Percentiles rank a stretch among this genome's conserved stretches.
These are phyloP conservation scores for Panorpa germanica DNA, from an alignment of 2,888 invertebrate species.

Conservation along the genomic window DNA sequence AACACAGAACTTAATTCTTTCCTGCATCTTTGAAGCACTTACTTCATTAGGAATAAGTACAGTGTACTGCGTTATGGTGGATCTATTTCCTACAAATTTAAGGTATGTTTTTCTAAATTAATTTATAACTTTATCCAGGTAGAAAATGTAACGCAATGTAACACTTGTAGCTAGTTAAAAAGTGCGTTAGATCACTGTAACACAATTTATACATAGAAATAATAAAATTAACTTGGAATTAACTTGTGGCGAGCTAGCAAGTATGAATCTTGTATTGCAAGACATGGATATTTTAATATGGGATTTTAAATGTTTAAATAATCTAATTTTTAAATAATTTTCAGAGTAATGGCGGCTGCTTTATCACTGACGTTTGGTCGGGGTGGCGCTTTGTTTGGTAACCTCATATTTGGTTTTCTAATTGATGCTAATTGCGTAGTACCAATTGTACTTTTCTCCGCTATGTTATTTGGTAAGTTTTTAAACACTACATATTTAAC, in stretches of 20 bases:
- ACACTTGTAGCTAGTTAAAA: too few relatives aligned
- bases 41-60: slow-evolving; percentile 64
- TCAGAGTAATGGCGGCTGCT: slow-evolving; percentile 67
- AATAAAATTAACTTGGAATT: too few relatives aligned
- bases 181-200: too few relatives aligned
- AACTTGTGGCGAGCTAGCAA: too few relatives aligned
- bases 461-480: slow-evolving; percentile 52
- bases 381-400: slow-evolving; percentile 57
- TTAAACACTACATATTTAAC: slow-evolving; percentile 6
- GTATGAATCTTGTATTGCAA: too few relatives aligned
- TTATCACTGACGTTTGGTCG: slow-evolving; percentile 60
- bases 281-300: too few relatives aligned
- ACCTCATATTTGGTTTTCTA: slow-evolving; percentile 57
- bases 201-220: too few relatives aligned
- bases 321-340: slow-evolving; percentile 14
- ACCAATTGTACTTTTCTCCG: slow-evolving; percentile 52
- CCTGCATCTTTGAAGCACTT: slow-evolving; percentile 61
- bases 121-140: too few relatives aligned
- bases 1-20: slow-evolving; percentile 49
- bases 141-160: too few relatives aligned
- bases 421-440: slow-evolving; percentile 62
- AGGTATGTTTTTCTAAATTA: slow-evolving; percentile 29
- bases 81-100: slow-evolving; percentile 65
- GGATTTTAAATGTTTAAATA: too few relatives aligned
- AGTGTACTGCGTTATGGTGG: slow-evolving; percentile 64